Conservation (phyloP, 2,113 vertebrate species). For the Prionailurus bengalensis region DNA sequence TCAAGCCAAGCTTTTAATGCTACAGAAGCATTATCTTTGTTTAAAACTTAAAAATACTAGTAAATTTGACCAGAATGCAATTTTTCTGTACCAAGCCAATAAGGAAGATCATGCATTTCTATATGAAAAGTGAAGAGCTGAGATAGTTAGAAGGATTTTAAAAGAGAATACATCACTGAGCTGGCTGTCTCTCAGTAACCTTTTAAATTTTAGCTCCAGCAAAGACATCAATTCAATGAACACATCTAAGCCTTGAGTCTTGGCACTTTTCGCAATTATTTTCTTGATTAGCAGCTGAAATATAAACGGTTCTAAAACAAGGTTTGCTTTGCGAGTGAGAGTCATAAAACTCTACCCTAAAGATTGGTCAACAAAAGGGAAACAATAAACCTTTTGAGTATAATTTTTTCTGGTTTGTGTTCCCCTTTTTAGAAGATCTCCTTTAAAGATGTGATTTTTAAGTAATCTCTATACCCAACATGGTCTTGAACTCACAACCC, state of each 20-base stretch:
- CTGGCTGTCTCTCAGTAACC: slow-evolving; percentile 29
- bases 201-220: slow-evolving; percentile 60
- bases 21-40: not conserved
- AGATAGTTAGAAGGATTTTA: slow-evolving; percentile 61
- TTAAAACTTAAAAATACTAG: slow-evolving; percentile 7
- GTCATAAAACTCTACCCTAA: slow-evolving; percentile 38
- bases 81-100: slow-evolving; percentile 68
- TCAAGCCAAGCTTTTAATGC: not conserved
- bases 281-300: slow-evolving; percentile 63
- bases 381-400: not conserved
- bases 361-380: slow-evolving; percentile 8
- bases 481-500: not conserved
- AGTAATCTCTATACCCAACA: not conserved
- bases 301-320: slow-evolving; percentile 44
- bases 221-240: slow-evolving; percentile 74
- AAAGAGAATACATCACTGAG: slow-evolving; percentile 4
- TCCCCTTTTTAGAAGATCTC: not conserved
- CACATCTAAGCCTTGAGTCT: slow-evolving; percentile 37
- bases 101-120: slow-evolving; percentile 56
- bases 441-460: not conserved
- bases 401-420: not conserved
- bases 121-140: not conserved
- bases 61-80: not conserved
- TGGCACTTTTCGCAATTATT: slow-evolving; percentile 59
- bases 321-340: slow-evolving; percentile 54